Conservation (phyloP, 2,113 vertebrate species). For the Saguinus midas region DNA sequence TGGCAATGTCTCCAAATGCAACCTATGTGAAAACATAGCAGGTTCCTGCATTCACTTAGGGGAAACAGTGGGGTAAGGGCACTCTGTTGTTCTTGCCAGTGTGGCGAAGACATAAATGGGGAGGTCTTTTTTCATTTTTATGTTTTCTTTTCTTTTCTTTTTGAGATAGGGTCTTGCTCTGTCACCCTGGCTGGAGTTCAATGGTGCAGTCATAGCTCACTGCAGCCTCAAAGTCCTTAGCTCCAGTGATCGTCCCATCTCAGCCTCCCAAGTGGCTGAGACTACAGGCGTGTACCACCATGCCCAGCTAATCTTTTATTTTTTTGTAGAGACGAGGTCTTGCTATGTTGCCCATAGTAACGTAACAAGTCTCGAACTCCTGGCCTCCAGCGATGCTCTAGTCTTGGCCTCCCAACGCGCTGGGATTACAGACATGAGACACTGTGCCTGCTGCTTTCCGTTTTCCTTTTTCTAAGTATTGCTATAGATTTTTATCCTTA, state of each 20-base stretch:
- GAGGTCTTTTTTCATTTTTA: background rate
- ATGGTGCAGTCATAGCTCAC: background rate
- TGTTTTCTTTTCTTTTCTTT: background rate
- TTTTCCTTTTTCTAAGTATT: background rate
- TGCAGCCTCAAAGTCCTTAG: background rate
- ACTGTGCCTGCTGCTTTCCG: no score
- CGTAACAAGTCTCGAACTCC: no score
- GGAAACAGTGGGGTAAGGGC: accelerated
- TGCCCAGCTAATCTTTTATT: background rate
- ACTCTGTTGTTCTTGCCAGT: accelerated
- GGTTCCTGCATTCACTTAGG: accelerated
- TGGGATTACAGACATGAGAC: no score
- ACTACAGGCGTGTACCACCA: background rate
- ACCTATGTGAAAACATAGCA: accelerated
- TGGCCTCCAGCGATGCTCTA: no score
- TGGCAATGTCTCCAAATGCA: background rate
- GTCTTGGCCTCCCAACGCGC: no score
- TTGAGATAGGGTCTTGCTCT: background rate
- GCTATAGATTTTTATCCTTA: background rate
- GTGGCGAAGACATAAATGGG: no score
- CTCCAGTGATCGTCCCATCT: no score
- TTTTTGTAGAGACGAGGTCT: no score
- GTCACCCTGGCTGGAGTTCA: background rate
- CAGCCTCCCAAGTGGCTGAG: no score
- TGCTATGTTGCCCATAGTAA: no score